Conservation (phyloP, 2,888 invertebrate species). For the Campoletis raptor region DNA sequence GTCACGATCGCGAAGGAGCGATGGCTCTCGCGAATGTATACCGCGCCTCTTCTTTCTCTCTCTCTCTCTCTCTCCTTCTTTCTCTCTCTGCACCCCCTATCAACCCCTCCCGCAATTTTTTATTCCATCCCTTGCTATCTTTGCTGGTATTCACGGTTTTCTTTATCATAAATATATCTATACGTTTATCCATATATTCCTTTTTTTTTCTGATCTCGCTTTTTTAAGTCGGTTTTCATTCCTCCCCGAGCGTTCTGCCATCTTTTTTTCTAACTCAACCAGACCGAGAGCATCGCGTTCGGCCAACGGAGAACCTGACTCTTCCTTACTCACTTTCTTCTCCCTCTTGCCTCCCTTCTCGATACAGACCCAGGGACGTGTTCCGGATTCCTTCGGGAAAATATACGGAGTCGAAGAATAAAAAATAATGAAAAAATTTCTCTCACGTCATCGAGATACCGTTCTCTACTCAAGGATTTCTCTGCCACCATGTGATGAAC, state of each 20-base stretch:
- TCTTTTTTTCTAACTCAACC: constrained; percentile 52
- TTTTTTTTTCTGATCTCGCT: constrained; percentile 35
- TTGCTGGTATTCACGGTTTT: constrained; percentile 48
- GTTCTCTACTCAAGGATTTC: constrained; percentile 44
- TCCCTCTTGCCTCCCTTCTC: constrained; percentile 24
- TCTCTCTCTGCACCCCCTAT: background rate
- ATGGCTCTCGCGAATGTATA: constrained; percentile 66
- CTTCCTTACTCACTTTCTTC: constrained; percentile 46
- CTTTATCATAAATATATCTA: constrained; percentile 38
- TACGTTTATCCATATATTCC: constrained; percentile 5
- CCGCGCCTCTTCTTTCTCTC: constrained; percentile 45
- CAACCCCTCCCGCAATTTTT: constrained; percentile 12
- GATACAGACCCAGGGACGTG: constrained; percentile 66
- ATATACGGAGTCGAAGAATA: constrained; percentile 23
- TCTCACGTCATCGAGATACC: constrained; percentile 45
- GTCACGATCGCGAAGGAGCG: constrained; percentile 73
- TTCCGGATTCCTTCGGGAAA: constrained; percentile 64
- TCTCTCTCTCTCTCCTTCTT: background rate
- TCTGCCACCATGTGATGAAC: constrained; percentile 44
- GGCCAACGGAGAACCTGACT: constrained; percentile 44
- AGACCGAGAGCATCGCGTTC: constrained; percentile 38
- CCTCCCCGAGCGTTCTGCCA: constrained; percentile 46
- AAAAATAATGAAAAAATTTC: constrained; percentile 48
- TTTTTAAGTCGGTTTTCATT: constrained; percentile 68
- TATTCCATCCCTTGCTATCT: constrained; percentile 38